Evolutionary conservation across 2,797 vertebrate species (phyloP).

Genomic region (Artibeus jamaicensis): DNA sequence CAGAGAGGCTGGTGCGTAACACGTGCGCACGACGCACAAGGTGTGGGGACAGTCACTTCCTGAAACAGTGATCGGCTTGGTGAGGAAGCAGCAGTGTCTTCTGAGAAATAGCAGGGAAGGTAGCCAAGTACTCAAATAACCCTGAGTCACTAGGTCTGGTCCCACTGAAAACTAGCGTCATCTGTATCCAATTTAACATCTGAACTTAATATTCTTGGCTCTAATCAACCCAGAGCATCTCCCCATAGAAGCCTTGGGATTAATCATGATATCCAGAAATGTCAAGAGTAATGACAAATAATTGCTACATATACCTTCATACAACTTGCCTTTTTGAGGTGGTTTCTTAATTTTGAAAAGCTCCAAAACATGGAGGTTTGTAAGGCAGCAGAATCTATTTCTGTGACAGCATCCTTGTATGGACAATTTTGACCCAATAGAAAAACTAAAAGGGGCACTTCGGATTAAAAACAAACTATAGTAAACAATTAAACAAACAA

Average conservation of each 20-base stretch:
- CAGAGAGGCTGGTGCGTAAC: neutral
- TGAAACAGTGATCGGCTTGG: neutral
- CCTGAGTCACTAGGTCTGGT: neutral
- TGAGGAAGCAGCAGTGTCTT: constrained; percentile 13
- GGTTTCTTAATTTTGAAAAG: neutral
- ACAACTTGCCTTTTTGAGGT: neutral
- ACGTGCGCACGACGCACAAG: neutral
- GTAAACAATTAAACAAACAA: too few species aligned
- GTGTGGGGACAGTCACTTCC: neutral
- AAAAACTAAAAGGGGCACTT: neutral
- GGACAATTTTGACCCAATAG: neutral
- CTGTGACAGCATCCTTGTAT: neutral
- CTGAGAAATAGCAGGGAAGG: constrained; percentile 32
- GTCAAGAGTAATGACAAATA: neutral
- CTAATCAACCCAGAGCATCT: constrained; percentile 47
- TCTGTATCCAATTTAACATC: constrained; percentile 25
- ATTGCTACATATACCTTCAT: neutral
- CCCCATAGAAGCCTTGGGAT: neutral
- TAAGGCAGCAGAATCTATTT: neutral
- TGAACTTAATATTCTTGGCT: constrained; percentile 50
- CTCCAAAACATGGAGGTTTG: neutral
- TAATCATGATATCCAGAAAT: constrained; percentile 24
- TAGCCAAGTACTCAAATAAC: constrained; percentile 9
- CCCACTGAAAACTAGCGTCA: constrained; percentile 39
- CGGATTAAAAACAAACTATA: neutral